Evolutionary conservation across 2,113 vertebrate species (phyloP).

Genomic region (Corydoras maculifer): DNA sequence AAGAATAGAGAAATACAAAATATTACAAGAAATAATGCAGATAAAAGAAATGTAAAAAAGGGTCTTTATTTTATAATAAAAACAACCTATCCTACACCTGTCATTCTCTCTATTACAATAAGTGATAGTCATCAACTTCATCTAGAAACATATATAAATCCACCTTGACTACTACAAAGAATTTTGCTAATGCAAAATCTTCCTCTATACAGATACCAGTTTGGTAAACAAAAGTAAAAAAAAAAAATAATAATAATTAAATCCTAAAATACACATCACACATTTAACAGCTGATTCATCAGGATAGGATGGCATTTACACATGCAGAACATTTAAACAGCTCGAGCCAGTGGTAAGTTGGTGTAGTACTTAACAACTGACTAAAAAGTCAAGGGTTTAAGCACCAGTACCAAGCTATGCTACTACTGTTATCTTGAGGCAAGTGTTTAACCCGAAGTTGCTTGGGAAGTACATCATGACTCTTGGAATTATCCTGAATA

Average conservation of each 20-base stretch:
- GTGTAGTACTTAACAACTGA: no score
- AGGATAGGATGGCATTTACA: constrained; percentile 21
- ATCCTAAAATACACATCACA: constrained; percentile 20
- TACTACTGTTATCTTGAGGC: no score
- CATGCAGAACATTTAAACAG: constrained; percentile 11
- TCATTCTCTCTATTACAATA: constrained; percentile 30
- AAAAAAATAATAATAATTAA: not conserved
- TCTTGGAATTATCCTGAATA: no score
- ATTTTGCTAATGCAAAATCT: not conserved
- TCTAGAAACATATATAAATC: constrained; percentile 24
- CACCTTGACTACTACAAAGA: constrained; percentile 10
- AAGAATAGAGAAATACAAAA: no score
- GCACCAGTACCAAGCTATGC: no score
- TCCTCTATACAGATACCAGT: constrained; percentile 12
- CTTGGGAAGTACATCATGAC: no score
- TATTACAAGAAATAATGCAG: no score
- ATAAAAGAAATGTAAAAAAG: not conserved
- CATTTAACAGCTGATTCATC: constrained; percentile 2
- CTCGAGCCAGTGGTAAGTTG: not conserved
- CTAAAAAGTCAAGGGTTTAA: no score
- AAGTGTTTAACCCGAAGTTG: no score
- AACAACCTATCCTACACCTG: constrained; percentile 37
- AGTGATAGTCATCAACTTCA: constrained; percentile 25
- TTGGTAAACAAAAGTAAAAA: not conserved
- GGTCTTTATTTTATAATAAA: constrained; percentile 35